Evolutionary conservation across 2,113 vertebrate genomes (phyloP).

Genomic region (Cryptoleucopteryx plumbea): DNA sequence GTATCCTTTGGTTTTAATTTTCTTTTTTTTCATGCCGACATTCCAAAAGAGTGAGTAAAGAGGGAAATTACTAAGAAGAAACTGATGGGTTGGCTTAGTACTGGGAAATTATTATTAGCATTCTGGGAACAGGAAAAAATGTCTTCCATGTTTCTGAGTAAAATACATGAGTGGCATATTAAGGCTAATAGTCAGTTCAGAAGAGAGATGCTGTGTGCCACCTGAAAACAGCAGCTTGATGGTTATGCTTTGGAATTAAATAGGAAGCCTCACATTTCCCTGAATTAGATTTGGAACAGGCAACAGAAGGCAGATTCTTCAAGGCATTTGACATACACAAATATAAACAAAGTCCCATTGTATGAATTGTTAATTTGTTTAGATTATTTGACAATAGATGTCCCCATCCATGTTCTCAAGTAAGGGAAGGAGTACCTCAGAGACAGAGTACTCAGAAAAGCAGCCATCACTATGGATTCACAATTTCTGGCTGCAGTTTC

Average conservation of each 20-base stretch:
- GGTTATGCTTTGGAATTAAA: neutral
- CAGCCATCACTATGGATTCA: neutral
- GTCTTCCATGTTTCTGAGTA: neutral
- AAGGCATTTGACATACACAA: neutral
- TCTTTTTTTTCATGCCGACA: neutral
- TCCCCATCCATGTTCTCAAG: neutral
- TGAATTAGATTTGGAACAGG: neutral
- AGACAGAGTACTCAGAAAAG: neutral
- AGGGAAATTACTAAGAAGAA: neutral
- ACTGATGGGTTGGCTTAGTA: neutral
- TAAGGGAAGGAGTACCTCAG: neutral
- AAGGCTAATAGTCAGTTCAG: neutral
- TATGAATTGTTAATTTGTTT: neutral
- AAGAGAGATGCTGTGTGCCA: neutral
- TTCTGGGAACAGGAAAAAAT: neutral
- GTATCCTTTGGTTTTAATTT: neutral
- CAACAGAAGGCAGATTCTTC: neutral
- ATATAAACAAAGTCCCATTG: neutral
- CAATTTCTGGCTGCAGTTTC: neutral
- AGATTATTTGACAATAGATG: neutral
- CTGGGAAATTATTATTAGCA: neutral
- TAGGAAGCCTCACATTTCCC: neutral
- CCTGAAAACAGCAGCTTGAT: neutral
- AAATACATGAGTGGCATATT: neutral
- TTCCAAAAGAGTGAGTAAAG: neutral